Conservation (phyloP, 2,888 invertebrate genomes). For the Mythimna loreyi region DNA sequence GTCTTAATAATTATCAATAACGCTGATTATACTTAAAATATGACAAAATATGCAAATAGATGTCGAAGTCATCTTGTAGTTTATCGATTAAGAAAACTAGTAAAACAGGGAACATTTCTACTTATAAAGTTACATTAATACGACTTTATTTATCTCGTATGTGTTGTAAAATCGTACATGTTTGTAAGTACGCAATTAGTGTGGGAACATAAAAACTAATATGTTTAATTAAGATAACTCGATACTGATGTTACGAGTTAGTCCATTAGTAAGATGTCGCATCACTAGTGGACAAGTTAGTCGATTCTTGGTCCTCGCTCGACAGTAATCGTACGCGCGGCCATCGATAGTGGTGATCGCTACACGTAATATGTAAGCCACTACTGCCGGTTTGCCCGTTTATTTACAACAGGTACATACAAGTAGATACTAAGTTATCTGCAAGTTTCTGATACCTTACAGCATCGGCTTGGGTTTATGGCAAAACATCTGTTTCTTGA, state of each 20-base stretch:
- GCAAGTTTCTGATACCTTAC: slow-evolving; percentile 14
- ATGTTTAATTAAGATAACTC: slow-evolving; percentile 61
- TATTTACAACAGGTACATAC: slow-evolving; percentile 34
- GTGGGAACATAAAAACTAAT: slow-evolving; percentile 59
- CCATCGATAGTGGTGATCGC: slow-evolving; percentile 49
- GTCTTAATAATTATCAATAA: slow-evolving; percentile 30
- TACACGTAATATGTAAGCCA: slow-evolving; percentile 51
- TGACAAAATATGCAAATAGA: slow-evolving; percentile 30
- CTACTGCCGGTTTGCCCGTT: slow-evolving; percentile 23
- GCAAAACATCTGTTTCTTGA: slow-evolving; percentile 12
- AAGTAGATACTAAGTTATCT: slow-evolving; percentile 20
- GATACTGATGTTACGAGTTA: slow-evolving; percentile 52
- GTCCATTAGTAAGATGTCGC: slow-evolving; percentile 60
- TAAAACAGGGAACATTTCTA: slow-evolving; percentile 28
- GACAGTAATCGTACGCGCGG: slow-evolving; percentile 48
- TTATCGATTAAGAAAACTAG: slow-evolving; percentile 32
- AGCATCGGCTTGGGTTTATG: slow-evolving; percentile 5
- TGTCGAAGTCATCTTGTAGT: slow-evolving; percentile 12
- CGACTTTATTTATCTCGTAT: slow-evolving; percentile 45
- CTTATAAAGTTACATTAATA: slow-evolving; percentile 37
- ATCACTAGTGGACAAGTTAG: slow-evolving; percentile 54
- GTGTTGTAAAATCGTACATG: slow-evolving; percentile 45
- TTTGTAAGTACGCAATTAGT: slow-evolving; percentile 54
- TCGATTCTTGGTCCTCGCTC: slow-evolving; percentile 46
- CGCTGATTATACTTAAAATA: slow-evolving; percentile 16